phyloP scores from a whole-genome alignment of 2,113 vertebrate species.

The Smithornis capensis region DNA sequence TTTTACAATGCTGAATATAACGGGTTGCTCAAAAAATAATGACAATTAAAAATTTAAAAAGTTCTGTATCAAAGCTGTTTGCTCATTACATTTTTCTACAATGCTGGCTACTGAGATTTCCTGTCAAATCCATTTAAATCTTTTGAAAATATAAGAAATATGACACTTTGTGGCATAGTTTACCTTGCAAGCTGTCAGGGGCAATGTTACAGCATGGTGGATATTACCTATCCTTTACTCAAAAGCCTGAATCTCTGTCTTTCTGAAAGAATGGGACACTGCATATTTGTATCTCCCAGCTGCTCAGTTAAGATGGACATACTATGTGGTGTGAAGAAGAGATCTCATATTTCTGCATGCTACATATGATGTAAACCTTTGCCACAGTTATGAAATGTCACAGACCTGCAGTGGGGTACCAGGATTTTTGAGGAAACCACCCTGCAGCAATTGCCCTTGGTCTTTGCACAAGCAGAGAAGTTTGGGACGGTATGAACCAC shows the following conservation, averaged over 20 bases:
- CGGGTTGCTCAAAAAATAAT: conserved; percentile 43
- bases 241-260: conserved; percentile 27
- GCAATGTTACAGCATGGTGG: background rate
- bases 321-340: background rate
- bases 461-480: background rate
- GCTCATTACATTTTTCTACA: background rate
- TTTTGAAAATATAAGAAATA: background rate
- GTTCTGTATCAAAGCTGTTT: conserved; percentile 33
- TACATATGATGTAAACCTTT: background rate
- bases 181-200: background rate
- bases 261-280: background rate
- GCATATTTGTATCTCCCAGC: background rate
- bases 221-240: background rate
- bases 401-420: background rate
- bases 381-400: background rate
- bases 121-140: background rate
- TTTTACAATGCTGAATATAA: conserved; percentile 65
- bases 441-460: background rate
- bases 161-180: conserved; percentile 4
- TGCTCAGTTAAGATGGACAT: background rate
- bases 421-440: conserved; percentile 32
- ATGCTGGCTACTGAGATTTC: conserved; percentile 2
- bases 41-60: conserved; percentile 25
- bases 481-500: background rate
- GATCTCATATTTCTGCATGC: background rate